phyloP scores from a whole-genome alignment of 2,888 invertebrate species.

The Archaeoteleia sp. region DNA sequence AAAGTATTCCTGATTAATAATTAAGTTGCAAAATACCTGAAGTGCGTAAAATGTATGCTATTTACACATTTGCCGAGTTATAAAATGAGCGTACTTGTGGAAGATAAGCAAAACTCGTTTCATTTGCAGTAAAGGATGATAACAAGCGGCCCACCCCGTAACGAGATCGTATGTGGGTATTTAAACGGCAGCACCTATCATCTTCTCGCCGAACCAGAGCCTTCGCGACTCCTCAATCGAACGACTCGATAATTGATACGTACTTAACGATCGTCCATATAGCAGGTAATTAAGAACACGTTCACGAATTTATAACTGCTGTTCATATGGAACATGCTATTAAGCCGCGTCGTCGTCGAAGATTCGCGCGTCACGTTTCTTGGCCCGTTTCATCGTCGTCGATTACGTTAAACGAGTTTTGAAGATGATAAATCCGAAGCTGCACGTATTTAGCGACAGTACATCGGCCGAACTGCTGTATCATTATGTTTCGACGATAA shows the following conservation, averaged over 20 bases:
- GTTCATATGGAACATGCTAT: constrained; percentile 27
- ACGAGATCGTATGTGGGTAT: constrained; percentile 55
- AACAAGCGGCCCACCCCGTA: constrained; percentile 46
- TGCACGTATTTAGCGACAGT: constrained; percentile 31
- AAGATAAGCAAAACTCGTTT: constrained; percentile 34
- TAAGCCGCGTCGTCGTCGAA: constrained; percentile 23
- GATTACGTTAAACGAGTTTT: constrained; percentile 44
- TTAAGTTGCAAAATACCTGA: constrained; percentile 19
- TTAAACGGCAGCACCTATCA: constrained; percentile 61
- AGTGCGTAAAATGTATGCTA: constrained; percentile 13
- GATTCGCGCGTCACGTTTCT: constrained; percentile 28
- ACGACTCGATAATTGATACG: constrained; percentile 63
- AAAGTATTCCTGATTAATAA: too few species aligned
- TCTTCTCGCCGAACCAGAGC: constrained; percentile 56
- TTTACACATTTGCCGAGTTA: constrained; percentile 1
- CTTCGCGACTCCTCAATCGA: constrained; percentile 49
- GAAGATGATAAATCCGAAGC: constrained; percentile 28
- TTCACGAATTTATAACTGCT: constrained; percentile 56
- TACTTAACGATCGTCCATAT: constrained; percentile 58
- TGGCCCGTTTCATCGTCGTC: constrained; percentile 32
- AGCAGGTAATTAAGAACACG: constrained; percentile 61
- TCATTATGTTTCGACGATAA: constrained; percentile 35
- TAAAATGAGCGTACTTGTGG: constrained; percentile 4
- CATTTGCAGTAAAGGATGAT: constrained; percentile 58
- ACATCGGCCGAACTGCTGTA: constrained; percentile 20